Evolutionary conservation across 2,797 vertebrate species (phyloP), one percentile per base, ranked within the genome.

Genomic region (Chelon auratus): DNA sequence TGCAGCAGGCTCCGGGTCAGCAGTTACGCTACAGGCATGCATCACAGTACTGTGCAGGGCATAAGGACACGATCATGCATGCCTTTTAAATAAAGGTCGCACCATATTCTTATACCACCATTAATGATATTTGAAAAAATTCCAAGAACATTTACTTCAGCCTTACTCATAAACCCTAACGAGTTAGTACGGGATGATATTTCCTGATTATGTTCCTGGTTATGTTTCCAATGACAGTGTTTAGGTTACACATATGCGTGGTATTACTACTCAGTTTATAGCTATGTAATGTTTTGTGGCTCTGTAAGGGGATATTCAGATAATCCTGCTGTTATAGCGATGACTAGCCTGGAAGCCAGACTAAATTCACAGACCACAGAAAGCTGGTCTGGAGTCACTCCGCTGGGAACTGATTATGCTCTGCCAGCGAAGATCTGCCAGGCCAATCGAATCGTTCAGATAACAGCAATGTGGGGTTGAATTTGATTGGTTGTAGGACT

Each of bases 51-150:
- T 60, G 7, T 22, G 53, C 20, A 50, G 39, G 55, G 61, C 51
- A 71, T 52, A 26, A 22, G 42, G 66, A 63, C 47, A 33, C 15
- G 59, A 33, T 63, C 55, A 62, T 61, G 43, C 54, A 20, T 22
- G 22, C 68, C 22, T 20, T 60, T 66, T 54, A 42, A 66, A 59
- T 75, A 36, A 54, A 70, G 62, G 4, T 3, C 20, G 20, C 39
- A 42, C 61, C 53, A 45, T 72, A 48, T 13, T 52, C 24, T 59
- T 15, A 33, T n/a, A 15, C 12, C 68, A 17, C 20, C 20, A 33
- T 62, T 80, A 14, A 72, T 63, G 37, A 40, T 14, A 24, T 62
- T 74, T 74, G 51, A 59, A 56, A 1, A 57, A 50, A 65, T 69
- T 65, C 26, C 37, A 78, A 77, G 14, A 53, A 72, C 0, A 15